A percentile compares a stretch with the other conserved stretches of the same genome.
phyloP scores from a whole-genome alignment of 2,797 vertebrate species.

The Spheniscus humboldti region DNA sequence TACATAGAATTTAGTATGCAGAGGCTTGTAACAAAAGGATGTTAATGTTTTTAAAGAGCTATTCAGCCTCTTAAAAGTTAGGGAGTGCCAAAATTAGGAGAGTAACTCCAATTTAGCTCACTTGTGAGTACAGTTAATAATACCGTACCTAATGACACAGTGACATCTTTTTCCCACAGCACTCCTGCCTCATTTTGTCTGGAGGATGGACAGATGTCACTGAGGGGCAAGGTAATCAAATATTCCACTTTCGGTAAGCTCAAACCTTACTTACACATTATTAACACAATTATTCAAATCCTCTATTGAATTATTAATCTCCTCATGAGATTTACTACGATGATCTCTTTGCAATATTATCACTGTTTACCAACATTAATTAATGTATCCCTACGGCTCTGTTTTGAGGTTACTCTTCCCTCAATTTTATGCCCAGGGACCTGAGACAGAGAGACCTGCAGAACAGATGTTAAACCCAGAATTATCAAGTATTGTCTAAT shows the following conservation, averaged over 20 bases:
- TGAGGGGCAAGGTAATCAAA: neutral
- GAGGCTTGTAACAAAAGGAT: neutral
- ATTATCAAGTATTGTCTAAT: neutral
- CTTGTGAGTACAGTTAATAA: neutral
- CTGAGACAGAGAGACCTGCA: neutral
- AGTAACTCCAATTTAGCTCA: neutral
- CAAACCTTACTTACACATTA: neutral
- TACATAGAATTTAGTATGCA: neutral
- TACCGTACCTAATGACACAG: neutral
- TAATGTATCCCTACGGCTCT: neutral
- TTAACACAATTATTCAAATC: neutral
- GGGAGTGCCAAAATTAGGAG: neutral
- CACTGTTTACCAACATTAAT: neutral
- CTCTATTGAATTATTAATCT: neutral
- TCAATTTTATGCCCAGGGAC: neutral
- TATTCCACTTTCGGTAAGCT: neutral
- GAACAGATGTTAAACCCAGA: neutral
- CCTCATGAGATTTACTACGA: neutral
- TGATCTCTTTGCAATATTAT: neutral
- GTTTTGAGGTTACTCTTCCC: neutral
- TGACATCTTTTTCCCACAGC: neutral
- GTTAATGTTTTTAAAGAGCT: neutral
- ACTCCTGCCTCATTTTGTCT: neutral
- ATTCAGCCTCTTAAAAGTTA: neutral
- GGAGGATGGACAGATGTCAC: neutral